Evolutionary conservation across 1,140 invertebrate species (phyloP).

Genomic region (Asbolus verrucosus): DNA sequence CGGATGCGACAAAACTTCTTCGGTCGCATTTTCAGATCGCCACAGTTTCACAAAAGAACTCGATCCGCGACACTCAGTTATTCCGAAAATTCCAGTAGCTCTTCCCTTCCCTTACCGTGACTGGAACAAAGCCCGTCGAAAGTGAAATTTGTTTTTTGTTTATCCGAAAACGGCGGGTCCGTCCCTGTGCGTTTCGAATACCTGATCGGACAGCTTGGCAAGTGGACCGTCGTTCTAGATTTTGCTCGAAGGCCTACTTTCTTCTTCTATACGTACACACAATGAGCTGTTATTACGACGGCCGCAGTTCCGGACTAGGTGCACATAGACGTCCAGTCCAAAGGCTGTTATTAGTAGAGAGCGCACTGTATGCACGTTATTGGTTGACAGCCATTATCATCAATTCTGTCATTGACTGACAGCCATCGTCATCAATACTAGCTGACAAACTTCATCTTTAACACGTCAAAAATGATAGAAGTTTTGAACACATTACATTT

Average conservation of each 20-base stretch:
- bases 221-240: conserved; percentile 33
- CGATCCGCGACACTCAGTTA: too few species aligned
- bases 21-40: not conserved
- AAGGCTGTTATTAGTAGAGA: conserved; percentile 1
- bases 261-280: conserved; percentile 10
- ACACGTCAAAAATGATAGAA: too few species aligned
- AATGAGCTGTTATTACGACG: conserved; percentile 30
- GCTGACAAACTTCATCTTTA: too few species aligned
- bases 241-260: conserved; percentile 38
- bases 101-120: not conserved
- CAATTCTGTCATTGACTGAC: too few species aligned
- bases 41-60: not conserved
- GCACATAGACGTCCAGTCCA: not conserved
- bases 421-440: too few species aligned
- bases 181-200: conserved; percentile 24
- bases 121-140: conserved; percentile 1
- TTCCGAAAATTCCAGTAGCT: too few species aligned
- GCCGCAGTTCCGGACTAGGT: conserved; percentile 10
- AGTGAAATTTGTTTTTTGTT: conserved; percentile 11
- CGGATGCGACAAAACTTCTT: too few species aligned
- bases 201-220: conserved; percentile 20
- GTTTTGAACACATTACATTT: too few species aligned
- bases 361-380: too few species aligned
- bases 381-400: too few species aligned
- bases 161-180: not conserved